These are phyloP conservation scores for Hydropsyche tenuis DNA, from an alignment of 1,140 invertebrate genomes.

Conservation along the genomic window DNA sequence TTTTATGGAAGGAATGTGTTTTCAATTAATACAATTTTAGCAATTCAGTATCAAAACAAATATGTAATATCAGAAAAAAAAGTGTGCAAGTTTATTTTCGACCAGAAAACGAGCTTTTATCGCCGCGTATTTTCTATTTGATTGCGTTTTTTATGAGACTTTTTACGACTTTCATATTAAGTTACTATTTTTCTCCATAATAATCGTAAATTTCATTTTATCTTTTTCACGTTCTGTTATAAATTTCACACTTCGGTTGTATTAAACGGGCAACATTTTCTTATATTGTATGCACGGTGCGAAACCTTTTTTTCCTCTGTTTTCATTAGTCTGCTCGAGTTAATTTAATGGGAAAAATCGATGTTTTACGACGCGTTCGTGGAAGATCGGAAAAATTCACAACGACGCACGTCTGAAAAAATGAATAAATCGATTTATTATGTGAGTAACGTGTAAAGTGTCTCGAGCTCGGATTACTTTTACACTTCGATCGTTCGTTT, in stretches of 20 bases:
- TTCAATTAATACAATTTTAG: too few species aligned
- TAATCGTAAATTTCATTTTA: constrained; percentile 41
- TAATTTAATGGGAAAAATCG: too few species aligned
- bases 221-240: constrained; percentile 23
- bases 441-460: too few species aligned
- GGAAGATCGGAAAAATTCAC: neutral
- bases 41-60: neutral
- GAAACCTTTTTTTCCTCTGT: constrained; percentile 13
- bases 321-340: neutral
- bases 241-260: constrained; percentile 32
- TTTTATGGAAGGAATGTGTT: too few species aligned
- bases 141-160: constrained; percentile 40
- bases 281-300: neutral
- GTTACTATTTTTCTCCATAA: constrained; percentile 39
- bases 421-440: neutral
- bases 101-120: constrained; percentile 31
- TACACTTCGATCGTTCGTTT: too few species aligned
- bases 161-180: constrained; percentile 43
- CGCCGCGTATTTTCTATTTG: constrained; percentile 37
- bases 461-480: too few species aligned
- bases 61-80: neutral
- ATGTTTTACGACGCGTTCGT: neutral
- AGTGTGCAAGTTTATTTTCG: constrained; percentile 16
- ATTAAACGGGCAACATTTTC: constrained; percentile 16
- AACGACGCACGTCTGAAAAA: neutral